Evolutionary conservation across 2,113 vertebrate species (phyloP), one percentile per base, ranked within the genome.

Genomic region (Hystrix cristata): DNA sequence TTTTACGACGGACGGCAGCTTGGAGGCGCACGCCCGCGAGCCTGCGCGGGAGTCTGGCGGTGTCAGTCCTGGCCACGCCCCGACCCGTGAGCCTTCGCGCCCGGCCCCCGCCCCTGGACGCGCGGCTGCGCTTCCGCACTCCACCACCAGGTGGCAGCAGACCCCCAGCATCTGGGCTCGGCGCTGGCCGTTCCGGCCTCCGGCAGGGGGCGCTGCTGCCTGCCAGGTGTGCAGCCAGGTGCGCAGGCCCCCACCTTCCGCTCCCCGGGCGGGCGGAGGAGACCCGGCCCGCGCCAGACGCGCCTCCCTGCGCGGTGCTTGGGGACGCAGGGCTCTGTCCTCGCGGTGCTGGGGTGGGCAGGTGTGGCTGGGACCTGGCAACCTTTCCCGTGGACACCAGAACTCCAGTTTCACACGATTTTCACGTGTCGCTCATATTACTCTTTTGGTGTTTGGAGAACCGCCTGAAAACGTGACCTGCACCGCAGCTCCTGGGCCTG

Each of bases 61-160:
- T 38, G 15, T 34, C 1, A 1, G 7, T 43, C 6, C 3, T 18
- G 21, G 65, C 53, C n/a, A 19, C 23, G 7, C 19, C 4, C 7
- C 25, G 18, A 15, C 55, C 10, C 3, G 5, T 9, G 0, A 19
- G 23, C 34, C 14, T 16, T 0, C 0, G 4, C 5, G 5, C 10
- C 2, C n/a, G 27, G 3, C 21, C 16, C 2, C 4, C 1, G 3
- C 13, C 0, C 0, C 23, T 3, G 43, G 18, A 2, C 16, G 7
- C 38, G 25, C 38, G 34, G 0, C 4, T 76, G 86, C 67, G 0
- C 46, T 71, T 81, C 29, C 9, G 0, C 0, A 31, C 7, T 16
- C 3, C 19, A 46, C 79, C 97, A 96, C 78, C 48, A 94, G 97
- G 93, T 94, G 93, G 91, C 62, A 57, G 89, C 43, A 98, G 94